These are phyloP conservation scores for Pseudeuparius sepicola DNA, from an alignment of 2,888 invertebrate genomes.

Conservation along the genomic window DNA sequence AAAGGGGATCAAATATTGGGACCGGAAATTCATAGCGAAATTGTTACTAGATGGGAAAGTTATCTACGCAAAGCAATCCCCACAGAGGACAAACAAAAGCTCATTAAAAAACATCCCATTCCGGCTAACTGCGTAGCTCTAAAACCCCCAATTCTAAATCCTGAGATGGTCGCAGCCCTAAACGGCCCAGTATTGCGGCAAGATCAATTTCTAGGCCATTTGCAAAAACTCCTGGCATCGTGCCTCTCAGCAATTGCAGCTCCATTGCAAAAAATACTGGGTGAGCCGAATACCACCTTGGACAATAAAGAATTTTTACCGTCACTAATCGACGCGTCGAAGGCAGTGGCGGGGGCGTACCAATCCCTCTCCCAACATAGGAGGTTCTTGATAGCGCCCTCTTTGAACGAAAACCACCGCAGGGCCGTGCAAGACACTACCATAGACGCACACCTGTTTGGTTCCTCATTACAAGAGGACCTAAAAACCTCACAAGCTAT, in stretches of 20 bases:
- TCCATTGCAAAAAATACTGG: constrained; percentile 1
- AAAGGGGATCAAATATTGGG: too few relatives aligned
- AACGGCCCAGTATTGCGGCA: too few relatives aligned
- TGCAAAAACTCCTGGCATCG: constrained; percentile 5
- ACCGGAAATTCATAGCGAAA: too few relatives aligned
- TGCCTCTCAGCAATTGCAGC: constrained; percentile 2
- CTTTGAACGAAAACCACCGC: constrained; percentile 2
- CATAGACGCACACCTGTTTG: constrained; percentile 7
- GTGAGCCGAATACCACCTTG: not conserved
- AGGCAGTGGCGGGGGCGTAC: constrained; percentile 1
- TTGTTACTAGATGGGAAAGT: too few relatives aligned
- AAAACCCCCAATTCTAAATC: too few relatives aligned
- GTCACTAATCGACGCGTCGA: constrained; percentile 3
- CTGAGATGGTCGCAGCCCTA: too few relatives aligned
- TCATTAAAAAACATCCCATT: too few relatives aligned
- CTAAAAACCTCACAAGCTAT: constrained; percentile 2
- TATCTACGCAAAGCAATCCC: too few relatives aligned
- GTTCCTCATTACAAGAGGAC: constrained; percentile 1
- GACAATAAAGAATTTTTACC: constrained; percentile 6
- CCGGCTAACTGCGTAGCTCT: too few relatives aligned
- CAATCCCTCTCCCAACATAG: constrained; percentile 7
- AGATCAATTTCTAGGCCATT: too few relatives aligned
- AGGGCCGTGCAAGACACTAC: constrained; percentile 4
- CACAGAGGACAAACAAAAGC: too few relatives aligned
- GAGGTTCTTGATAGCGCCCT: constrained; percentile 4